Evolutionary conservation across 2,797 vertebrate species (phyloP).

Genomic region (Atherinosoma microstoma): DNA sequence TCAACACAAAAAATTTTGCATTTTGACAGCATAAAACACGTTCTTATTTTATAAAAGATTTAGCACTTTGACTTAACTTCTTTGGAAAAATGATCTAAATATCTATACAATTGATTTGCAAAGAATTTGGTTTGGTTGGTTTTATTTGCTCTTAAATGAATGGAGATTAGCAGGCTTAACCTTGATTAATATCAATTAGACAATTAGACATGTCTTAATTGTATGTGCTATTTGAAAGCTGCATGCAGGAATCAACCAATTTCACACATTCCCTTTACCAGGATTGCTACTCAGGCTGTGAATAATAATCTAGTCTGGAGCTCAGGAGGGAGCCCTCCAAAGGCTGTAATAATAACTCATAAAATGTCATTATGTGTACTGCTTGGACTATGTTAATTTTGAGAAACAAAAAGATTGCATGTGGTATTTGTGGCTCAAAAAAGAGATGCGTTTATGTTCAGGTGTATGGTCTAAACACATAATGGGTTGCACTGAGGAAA

Average conservation of each 20-base stretch:
- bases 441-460: neutral
- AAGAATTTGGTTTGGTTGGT: too few species aligned
- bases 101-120: too few species aligned
- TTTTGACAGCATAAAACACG: too few species aligned
- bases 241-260: neutral
- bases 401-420: neutral
- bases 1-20: too few species aligned
- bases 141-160: neutral
- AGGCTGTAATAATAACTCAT: neutral
- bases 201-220: neutral
- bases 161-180: neutral
- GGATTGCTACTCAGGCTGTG: neutral
- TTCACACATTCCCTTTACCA: constrained; percentile 4
- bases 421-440: neutral
- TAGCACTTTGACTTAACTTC: too few species aligned
- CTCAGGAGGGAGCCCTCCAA: neutral
- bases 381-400: neutral
- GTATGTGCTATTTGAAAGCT: neutral
- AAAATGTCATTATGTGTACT: neutral
- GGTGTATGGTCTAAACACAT: too few species aligned
- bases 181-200: neutral
- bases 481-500: too few species aligned
- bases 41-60: too few species aligned
- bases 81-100: too few species aligned
- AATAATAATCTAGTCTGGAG: neutral